Base-by-base conservation (phyloP, 1,140 invertebrate genomes). In the Drosophila lowei region DNA sequence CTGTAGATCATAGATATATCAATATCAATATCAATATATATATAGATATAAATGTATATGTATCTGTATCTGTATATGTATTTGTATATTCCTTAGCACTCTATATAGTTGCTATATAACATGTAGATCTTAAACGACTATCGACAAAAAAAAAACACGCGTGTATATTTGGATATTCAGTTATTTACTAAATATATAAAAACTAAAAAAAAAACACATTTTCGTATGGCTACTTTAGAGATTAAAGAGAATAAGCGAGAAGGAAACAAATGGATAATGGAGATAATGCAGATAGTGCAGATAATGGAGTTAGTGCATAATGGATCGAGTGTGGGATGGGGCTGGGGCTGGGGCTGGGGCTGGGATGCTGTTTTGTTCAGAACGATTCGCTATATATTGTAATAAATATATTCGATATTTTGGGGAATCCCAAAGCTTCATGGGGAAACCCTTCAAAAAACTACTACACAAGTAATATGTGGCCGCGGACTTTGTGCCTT, bases 101-200 rank as follows among this genome's bases (percentile, higher is more conserved):
- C 44, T 42, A 23, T 18, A 21, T 79, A 75, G 42, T 56, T 42
- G 44, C 38, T 68, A 68, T 18, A 18, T 68, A 68, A 68, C 66
- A 56, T 74, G 65, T 55, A 72, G 38, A 49, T 18, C 77, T 79
- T 76, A 79, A 3, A 16, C 16, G 72, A 46, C 50, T 81, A 66
- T 8, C 53, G 57, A 60, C 38, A 58, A 68, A 54, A 61, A 72
- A 76, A 70, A 70, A 74, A 73, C 65, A 58, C 67, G 67, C 47
- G 63, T 65, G 77, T 65, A 60, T 80, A 77, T 81, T 78, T 78
- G 75, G 75, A 83, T 80, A 80, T 57, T 71, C 57, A 65, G 49
- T 52, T 57, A 53, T 30, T 34, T 48, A 30, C 41, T 56, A 44
- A 55, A 46, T 62, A 8, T 44, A 52, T 59, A 50, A 53, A 16